Evolutionary conservation across 2,113 vertebrate genomes (phyloP).

Genomic region (Dasyurus viverrinus): DNA sequence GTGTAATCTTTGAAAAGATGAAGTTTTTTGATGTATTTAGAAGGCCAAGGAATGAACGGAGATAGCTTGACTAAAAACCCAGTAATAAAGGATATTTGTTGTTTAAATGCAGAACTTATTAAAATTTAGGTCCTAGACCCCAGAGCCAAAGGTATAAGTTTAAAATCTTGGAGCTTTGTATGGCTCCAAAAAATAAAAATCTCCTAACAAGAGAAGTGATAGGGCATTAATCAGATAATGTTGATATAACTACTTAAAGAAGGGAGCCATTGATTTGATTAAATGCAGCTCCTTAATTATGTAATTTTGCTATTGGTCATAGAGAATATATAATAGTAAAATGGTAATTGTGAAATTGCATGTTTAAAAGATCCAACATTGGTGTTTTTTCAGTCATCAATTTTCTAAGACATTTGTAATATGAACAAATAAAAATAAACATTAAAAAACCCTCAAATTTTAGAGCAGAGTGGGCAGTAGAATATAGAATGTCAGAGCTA

Average conservation of each 20-base stretch:
- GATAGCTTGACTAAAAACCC: not conserved
- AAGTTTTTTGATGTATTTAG: not conserved
- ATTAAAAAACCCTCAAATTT: not conserved
- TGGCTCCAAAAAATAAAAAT: not conserved
- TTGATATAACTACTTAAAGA: not conserved
- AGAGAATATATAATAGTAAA: not conserved
- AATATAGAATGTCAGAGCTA: not conserved
- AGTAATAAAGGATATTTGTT: not conserved
- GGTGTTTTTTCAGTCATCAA: not conserved
- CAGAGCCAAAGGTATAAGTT: not conserved
- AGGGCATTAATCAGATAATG: not conserved
- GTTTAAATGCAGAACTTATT: not conserved
- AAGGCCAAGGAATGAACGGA: not conserved
- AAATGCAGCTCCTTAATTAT: not conserved
- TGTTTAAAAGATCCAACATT: not conserved
- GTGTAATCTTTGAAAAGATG: not conserved
- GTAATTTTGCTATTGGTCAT: not conserved
- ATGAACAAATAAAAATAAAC: not conserved
- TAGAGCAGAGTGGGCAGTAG: not conserved
- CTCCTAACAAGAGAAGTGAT: not conserved
- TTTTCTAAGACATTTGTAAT: not conserved
- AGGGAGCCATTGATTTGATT: not conserved
- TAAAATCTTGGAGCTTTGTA: not conserved
- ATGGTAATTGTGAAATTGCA: not conserved
- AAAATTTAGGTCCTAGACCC: not conserved